Conservation (phyloP, 1,140 invertebrate species). For the Calephelis virginiensis region DNA sequence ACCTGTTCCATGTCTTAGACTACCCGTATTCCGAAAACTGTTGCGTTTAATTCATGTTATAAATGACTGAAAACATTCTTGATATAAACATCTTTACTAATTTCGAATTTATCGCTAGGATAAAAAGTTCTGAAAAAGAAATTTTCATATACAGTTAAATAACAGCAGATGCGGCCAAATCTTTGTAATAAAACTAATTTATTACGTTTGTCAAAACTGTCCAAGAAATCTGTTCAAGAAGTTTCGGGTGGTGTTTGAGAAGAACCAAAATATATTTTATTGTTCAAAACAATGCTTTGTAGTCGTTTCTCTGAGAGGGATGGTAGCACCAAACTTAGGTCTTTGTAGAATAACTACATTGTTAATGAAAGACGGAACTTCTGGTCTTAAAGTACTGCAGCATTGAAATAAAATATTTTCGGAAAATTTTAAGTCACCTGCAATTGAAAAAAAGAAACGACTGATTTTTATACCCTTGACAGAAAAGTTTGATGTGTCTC, state of each 20-base stretch:
- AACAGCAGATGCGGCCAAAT: conserved; percentile 8
- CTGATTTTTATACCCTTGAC: not conserved
- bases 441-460: no score
- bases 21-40: no score
- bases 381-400: not conserved
- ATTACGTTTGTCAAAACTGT: conserved; percentile 12
- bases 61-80: no score
- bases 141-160: not conserved
- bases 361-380: conserved; percentile 5
- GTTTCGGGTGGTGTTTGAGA: not conserved
- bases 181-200: conserved; percentile 10
- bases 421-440: not conserved
- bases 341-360: conserved; percentile 14
- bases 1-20: no score
- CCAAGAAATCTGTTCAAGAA: not conserved
- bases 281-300: conserved; percentile 16
- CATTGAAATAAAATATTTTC: not conserved
- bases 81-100: no score
- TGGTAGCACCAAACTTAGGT: conserved; percentile 8
- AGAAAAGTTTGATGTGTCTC: no score
- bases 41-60: no score
- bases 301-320: conserved; percentile 6
- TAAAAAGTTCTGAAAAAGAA: no score
- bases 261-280: conserved; percentile 12
- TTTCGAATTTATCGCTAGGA: no score